Evolutionary conservation across 2,888 invertebrate genomes (phyloP).

Genomic region (Scaptomyza caliginosa): DNA sequence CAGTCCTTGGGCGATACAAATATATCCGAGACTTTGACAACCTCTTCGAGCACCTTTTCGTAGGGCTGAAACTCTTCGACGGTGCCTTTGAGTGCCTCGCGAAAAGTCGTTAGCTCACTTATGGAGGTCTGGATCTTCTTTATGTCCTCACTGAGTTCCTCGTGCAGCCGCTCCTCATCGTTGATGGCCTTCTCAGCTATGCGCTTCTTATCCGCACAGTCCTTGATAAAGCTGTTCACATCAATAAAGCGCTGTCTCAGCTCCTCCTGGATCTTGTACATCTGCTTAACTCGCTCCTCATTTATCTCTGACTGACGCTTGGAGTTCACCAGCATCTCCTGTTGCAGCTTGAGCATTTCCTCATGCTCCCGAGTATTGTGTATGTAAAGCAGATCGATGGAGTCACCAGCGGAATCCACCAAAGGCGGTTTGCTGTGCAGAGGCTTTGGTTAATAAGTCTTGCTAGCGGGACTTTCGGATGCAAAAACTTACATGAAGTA

Average conservation of each 20-base stretch:
- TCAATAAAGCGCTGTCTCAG: constrained; percentile 81
- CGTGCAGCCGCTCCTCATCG: constrained; percentile 70
- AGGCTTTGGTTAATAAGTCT: neutral
- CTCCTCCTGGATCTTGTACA: constrained; percentile 74
- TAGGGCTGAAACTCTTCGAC: constrained; percentile 82
- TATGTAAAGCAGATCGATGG: constrained; percentile 80
- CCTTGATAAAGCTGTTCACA: constrained; percentile 83
- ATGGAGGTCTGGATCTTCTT: constrained; percentile 65
- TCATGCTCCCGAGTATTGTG: constrained; percentile 81
- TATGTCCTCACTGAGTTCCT: constrained; percentile 70
- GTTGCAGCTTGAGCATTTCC: constrained; percentile 77
- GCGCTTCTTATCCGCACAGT: constrained; percentile 81
- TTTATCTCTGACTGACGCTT: constrained; percentile 73
- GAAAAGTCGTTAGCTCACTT: constrained; percentile 73
- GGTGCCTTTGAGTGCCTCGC: constrained; percentile 74
- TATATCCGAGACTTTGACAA: constrained; percentile 77
- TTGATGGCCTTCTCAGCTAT: constrained; percentile 76
- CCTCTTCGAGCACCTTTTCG: constrained; percentile 82
- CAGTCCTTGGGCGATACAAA: constrained; percentile 82
- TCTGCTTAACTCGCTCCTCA: constrained; percentile 67
- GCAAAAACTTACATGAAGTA: constrained; percentile 70
- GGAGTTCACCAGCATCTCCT: constrained; percentile 77
- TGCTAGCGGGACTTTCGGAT: neutral
- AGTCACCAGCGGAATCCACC: constrained; percentile 81
- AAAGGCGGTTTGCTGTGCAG: constrained; percentile 79